phyloP scores from a whole-genome alignment of 2,797 vertebrate genomes.

The Manis pentadactyla region DNA sequence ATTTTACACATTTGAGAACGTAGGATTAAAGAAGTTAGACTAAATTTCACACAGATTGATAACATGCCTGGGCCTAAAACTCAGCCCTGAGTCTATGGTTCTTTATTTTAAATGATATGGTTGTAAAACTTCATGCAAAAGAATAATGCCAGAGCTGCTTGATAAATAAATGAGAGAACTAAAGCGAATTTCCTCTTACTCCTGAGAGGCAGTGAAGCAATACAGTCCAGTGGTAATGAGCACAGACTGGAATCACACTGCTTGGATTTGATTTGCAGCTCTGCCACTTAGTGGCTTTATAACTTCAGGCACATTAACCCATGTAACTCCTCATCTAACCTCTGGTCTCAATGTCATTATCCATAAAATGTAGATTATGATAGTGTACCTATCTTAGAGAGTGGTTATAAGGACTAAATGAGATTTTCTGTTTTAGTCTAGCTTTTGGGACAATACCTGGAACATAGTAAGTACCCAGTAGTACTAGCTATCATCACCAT shows the following conservation, averaged over 20 bases:
- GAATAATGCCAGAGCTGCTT: background rate
- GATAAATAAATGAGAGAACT: background rate
- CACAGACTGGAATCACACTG: background rate
- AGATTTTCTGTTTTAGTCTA: background rate
- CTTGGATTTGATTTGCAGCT: background rate
- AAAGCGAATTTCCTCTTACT: background rate
- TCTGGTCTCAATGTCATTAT: background rate
- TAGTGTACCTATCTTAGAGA: background rate
- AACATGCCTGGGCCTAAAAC: background rate
- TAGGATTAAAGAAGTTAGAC: background rate
- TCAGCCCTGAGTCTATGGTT: background rate
- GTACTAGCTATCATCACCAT: background rate
- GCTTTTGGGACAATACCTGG: background rate
- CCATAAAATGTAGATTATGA: background rate
- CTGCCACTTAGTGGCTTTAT: background rate
- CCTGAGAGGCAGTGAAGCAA: background rate
- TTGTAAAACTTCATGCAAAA: background rate
- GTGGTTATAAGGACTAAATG: background rate
- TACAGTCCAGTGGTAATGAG: background rate
- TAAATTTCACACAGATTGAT: background rate
- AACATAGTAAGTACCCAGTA: background rate
- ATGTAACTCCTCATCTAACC: background rate
- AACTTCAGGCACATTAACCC: background rate
- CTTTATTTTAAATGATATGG: background rate
- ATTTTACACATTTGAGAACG: background rate